These are phyloP conservation scores for Lasioglossum marginatum DNA, from an alignment of 2,888 invertebrate species.

Conservation along the genomic window DNA sequence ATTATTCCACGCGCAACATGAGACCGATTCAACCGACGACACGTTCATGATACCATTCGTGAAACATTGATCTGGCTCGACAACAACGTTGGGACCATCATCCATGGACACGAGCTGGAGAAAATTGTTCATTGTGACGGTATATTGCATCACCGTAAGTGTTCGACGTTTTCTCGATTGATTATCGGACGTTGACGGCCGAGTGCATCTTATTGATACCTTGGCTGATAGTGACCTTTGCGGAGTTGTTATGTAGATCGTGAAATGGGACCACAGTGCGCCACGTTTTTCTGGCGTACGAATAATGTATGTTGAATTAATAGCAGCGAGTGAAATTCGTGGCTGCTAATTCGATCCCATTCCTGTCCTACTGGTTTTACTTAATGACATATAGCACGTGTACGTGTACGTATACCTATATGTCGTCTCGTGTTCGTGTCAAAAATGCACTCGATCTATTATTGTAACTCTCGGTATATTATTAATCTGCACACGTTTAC, in stretches of 20 bases:
- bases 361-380: not conserved
- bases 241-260: not conserved
- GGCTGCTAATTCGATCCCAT: not conserved
- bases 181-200: not conserved
- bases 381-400: not conserved
- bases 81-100: conserved; percentile 34
- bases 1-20: not conserved
- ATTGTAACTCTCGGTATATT: conserved; percentile 14
- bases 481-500: conserved; percentile 3
- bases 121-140: conserved; percentile 32
- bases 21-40: not conserved
- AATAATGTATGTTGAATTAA: not conserved
- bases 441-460: conserved; percentile 42
- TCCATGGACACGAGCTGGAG: conserved; percentile 19
- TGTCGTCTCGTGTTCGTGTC: not conserved
- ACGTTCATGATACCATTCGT: conserved; percentile 1
- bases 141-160: conserved; percentile 63
- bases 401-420: not conserved
- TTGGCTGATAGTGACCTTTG: conserved; percentile 19
- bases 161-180: not conserved
- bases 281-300: not conserved
- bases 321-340: not conserved
- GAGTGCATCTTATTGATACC: not conserved
- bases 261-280: not conserved
- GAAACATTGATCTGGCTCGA: not conserved